Percentiles rank a stretch among this genome's conserved stretches.
phyloP scores from a whole-genome alignment of 2,888 invertebrate species.

The Ophion obscuratus region DNA sequence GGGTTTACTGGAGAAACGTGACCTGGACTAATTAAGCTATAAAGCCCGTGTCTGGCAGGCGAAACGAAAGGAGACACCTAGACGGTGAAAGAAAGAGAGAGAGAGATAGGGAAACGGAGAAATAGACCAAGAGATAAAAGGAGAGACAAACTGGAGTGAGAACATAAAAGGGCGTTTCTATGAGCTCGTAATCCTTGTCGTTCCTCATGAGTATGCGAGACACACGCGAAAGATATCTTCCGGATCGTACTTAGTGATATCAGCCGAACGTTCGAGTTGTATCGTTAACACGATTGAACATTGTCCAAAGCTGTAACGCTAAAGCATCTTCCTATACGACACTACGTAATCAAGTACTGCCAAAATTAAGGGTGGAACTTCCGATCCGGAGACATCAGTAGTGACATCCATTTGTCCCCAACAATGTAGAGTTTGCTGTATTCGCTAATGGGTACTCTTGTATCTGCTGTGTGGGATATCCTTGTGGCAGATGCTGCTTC shows the following conservation, averaged over 20 bases:
- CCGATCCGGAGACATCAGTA: background rate
- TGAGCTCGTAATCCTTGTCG: constrained; percentile 53
- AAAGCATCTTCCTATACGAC: background rate
- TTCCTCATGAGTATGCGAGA: constrained; percentile 26
- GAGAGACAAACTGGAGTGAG: background rate
- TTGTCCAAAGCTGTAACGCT: background rate
- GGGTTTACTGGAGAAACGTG: constrained; percentile 42
- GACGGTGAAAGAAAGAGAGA: constrained; percentile 1
- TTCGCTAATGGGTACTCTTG: constrained; percentile 6
- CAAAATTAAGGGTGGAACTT: background rate
- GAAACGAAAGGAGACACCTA: no score
- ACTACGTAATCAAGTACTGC: background rate
- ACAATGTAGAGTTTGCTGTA: background rate
- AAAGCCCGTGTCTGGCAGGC: background rate
- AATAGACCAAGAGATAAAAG: background rate
- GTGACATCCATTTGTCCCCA: background rate
- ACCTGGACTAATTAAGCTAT: constrained; percentile 55
- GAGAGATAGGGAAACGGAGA: background rate
- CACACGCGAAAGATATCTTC: constrained; percentile 43
- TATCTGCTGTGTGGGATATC: background rate
- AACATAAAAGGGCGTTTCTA: constrained; percentile 34
- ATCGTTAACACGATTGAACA: constrained; percentile 41
- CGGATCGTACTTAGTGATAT: constrained; percentile 55
- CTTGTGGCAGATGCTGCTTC: constrained; percentile 42
- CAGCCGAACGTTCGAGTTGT: constrained; percentile 35